A percentile compares a stretch with the other conserved stretches of the same genome.
phyloP scores from a whole-genome alignment of 1,140 invertebrate species.

The Zaprionus africanus region DNA sequence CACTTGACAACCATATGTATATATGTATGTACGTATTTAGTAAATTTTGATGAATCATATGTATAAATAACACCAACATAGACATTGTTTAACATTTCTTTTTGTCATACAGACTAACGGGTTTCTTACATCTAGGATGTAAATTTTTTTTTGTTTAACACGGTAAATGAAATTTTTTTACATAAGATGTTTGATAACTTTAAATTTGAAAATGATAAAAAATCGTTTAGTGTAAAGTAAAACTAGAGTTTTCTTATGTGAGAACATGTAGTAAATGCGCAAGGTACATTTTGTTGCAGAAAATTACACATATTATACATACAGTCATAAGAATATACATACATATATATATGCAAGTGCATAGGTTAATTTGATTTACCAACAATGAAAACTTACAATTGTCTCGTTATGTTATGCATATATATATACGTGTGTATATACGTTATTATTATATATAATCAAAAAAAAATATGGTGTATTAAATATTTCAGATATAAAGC shows the following conservation, averaged over 20 bases:
- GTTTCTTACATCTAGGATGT: slow-evolving; percentile 21
- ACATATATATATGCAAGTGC: slow-evolving; percentile 13
- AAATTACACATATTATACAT: slow-evolving; percentile 16
- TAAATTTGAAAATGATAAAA: slow-evolving; percentile 24
- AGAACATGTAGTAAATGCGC: slow-evolving; percentile 31
- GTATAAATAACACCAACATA: slow-evolving; percentile 21
- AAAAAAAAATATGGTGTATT: slow-evolving; percentile 6
- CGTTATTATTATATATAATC: slow-evolving; percentile 6
- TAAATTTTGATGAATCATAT: slow-evolving; percentile 10
- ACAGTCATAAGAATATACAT: slow-evolving; percentile 16
- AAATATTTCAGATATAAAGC: slow-evolving; percentile 1
- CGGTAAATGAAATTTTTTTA: slow-evolving; percentile 19
- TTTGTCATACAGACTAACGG: slow-evolving; percentile 20
- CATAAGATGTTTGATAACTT: slow-evolving; percentile 16
- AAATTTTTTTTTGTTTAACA: slow-evolving; percentile 21
- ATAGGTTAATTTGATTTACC: slow-evolving; percentile 21
- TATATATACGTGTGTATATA: slow-evolving; percentile 21
- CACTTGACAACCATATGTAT: slow-evolving; percentile 9
- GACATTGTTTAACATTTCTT: slow-evolving; percentile 25
- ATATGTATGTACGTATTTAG: slow-evolving; percentile 10
- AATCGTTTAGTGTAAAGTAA: slow-evolving; percentile 23
- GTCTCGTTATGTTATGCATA: slow-evolving; percentile 8
- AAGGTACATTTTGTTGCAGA: slow-evolving; percentile 17
- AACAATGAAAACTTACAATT: slow-evolving; percentile 17
- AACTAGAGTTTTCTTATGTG: slow-evolving; percentile 21